These are phyloP conservation scores for Coreius guichenoti DNA, from an alignment of 2,797 vertebrate genomes.

Conservation along the genomic window DNA sequence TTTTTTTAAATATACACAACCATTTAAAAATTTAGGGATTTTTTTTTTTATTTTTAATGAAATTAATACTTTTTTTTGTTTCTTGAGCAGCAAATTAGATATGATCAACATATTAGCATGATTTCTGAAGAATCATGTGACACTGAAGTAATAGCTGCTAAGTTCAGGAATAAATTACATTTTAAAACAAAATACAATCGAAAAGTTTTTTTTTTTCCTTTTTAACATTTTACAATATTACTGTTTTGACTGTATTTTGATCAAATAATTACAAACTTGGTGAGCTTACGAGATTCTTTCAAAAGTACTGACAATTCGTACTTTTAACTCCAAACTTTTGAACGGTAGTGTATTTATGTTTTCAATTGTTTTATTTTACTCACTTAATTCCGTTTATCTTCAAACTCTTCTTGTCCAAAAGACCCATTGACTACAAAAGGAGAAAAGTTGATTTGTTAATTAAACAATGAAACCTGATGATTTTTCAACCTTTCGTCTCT, in stretches of 20 bases:
- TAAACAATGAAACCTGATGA: background rate
- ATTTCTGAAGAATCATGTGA: background rate
- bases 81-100: background rate
- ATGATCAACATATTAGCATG: background rate
- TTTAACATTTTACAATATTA: background rate
- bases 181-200: background rate
- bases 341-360: background rate
- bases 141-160: background rate
- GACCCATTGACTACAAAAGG: constrained; percentile 90
- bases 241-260: background rate
- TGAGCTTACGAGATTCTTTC: background rate
- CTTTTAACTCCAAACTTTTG: background rate
- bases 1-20: background rate
- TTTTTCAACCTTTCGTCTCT: background rate
- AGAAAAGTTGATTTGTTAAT: constrained; percentile 17
- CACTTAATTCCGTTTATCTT: constrained; percentile 97
- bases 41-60: background rate
- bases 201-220: background rate
- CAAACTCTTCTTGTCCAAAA: constrained; percentile 98
- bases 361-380: constrained; percentile 64
- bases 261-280: background rate
- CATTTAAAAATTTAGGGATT: background rate
- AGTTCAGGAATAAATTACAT: background rate
- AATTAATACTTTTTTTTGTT: background rate
- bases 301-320: background rate